Evolutionary conservation across 2,113 vertebrate species (phyloP).

Genomic region (Notarius quadriscutis): DNA sequence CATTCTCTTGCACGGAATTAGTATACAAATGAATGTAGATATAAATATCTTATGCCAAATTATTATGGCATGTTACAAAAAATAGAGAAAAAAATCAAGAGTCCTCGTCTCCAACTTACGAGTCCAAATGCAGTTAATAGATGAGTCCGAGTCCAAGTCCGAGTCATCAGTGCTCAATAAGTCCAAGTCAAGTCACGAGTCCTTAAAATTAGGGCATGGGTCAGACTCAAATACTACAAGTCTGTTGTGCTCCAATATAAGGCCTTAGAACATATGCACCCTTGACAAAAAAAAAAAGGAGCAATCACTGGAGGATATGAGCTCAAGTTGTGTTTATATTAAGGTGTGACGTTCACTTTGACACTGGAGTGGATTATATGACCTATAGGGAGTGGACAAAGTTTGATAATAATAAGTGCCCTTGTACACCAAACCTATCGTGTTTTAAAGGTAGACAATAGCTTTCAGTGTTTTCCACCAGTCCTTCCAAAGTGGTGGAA

Average conservation of each 20-base stretch:
- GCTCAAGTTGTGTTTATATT: conserved; percentile 1
- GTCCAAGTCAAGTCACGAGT: no score
- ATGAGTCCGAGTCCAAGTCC: no score
- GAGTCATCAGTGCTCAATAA: no score
- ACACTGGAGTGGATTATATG: conserved; percentile 8
- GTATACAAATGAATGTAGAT: no score
- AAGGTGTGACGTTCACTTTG: conserved; percentile 26
- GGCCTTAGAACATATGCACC: background rate
- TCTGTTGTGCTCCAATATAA: background rate
- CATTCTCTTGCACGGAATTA: no score
- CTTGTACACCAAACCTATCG: conserved; percentile 26
- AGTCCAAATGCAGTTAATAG: no score
- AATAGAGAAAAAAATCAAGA: no score
- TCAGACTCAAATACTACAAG: no score
- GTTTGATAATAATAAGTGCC: conserved; percentile 40
- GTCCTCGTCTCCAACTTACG: no score
- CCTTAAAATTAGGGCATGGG: no score
- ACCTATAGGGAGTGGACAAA: conserved; percentile 28
- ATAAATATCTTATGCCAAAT: no score
- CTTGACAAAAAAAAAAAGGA: background rate
- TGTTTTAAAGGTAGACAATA: conserved; percentile 46
- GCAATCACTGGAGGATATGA: background rate
- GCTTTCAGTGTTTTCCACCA: conserved; percentile 39
- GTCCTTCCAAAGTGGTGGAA: conserved; percentile 42
- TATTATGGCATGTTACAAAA: no score